These are phyloP conservation scores for Molossus alvarezi DNA, from an alignment of 2,797 vertebrate species.

Conservation along the genomic window DNA sequence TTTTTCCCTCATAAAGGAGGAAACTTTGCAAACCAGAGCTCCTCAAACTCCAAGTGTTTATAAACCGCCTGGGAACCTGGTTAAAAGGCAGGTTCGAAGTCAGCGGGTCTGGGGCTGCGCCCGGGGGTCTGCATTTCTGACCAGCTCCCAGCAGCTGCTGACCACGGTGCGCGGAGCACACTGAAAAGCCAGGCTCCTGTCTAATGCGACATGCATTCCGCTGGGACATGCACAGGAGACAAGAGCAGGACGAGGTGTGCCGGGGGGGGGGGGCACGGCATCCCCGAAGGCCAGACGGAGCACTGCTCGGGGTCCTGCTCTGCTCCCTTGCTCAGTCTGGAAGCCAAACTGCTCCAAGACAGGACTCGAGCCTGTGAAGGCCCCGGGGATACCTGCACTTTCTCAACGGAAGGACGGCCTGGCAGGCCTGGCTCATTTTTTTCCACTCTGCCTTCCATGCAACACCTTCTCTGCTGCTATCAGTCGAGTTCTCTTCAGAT, in stretches of 20 bases:
- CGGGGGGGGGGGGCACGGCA: rapidly evolving
- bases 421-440: background rate
- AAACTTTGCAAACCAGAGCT: background rate
- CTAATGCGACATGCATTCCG: background rate
- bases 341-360: slow-evolving; percentile 15
- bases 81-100: background rate
- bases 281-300: background rate
- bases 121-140: background rate
- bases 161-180: background rate
- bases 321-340: background rate
- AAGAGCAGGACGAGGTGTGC: background rate
- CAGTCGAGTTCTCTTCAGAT: slow-evolving; percentile 69
- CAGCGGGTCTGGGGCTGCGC: background rate
- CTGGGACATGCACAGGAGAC: background rate
- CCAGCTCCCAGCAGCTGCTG: background rate
- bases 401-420: slow-evolving; percentile 6
- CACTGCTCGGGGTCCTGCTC: background rate
- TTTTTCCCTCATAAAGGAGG: background rate
- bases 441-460: slow-evolving; percentile 45
- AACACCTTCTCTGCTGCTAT: slow-evolving; percentile 39
- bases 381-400: slow-evolving; percentile 55
- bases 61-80: background rate
- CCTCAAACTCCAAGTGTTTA: background rate
- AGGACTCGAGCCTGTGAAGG: slow-evolving; percentile 2
- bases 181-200: background rate